Conservation (phyloP, 1,140 invertebrate genomes). For the Dinoponera quadriceps region DNA sequence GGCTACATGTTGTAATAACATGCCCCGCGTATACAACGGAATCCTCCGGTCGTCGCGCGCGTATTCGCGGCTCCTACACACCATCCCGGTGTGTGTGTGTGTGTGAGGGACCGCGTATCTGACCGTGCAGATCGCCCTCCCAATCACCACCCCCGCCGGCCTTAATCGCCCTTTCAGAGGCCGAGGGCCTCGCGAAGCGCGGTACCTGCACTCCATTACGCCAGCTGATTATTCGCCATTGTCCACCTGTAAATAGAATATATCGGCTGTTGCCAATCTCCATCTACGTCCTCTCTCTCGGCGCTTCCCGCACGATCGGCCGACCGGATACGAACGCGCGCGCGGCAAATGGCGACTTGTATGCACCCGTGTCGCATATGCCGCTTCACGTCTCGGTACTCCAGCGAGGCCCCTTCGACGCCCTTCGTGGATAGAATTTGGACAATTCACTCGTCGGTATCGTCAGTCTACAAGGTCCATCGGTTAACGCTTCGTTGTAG, state of each 20-base stretch:
- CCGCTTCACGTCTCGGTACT: background rate
- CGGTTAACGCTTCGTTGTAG: too few relatives aligned
- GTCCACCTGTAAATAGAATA: constrained; percentile 74
- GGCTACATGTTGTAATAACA: constrained; percentile 71
- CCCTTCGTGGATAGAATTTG: too few relatives aligned
- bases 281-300: constrained; percentile 27
- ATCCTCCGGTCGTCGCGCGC: constrained; percentile 45
- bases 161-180: constrained; percentile 48
- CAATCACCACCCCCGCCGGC: background rate
- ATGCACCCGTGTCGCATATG: background rate
- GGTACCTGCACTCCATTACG: constrained; percentile 67
- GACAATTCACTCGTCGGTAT: too few relatives aligned
- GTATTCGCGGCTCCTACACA: constrained; percentile 42
- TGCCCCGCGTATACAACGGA: constrained; percentile 61
- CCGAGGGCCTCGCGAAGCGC: constrained; percentile 23
- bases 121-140: constrained; percentile 45
- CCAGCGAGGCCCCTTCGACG: too few relatives aligned
- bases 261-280: constrained; percentile 68
- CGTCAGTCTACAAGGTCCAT: too few relatives aligned
- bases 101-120: constrained; percentile 48
- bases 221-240: constrained; percentile 74
- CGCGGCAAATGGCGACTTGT: constrained; percentile 29
- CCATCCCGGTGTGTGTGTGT: background rate
- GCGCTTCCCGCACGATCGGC: constrained; percentile 34
- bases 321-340: constrained; percentile 11